Conservation (phyloP, 2,797 vertebrate species). For the Pangasius mekongensis region DNA sequence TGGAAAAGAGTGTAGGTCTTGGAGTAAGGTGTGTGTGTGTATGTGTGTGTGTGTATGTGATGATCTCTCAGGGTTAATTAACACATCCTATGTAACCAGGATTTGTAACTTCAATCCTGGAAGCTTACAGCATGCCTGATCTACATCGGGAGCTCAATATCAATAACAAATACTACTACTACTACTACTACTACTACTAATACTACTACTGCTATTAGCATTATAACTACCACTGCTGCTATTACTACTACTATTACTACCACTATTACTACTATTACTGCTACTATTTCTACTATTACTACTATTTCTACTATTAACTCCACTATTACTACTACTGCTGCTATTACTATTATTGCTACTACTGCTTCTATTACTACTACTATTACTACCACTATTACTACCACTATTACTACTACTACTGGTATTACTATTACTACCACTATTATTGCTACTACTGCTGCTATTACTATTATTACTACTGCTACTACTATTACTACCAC, state of each 20-base stretch:
- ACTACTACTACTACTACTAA: background rate
- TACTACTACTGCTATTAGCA: too few relatives aligned
- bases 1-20: background rate
- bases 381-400: background rate
- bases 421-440: background rate
- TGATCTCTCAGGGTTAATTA: background rate
- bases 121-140: background rate
- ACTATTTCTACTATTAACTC: background rate
- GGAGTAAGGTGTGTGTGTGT: too few relatives aligned
- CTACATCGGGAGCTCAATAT: background rate
- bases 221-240: too few relatives aligned
- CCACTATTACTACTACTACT: background rate
- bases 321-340: accelerated
- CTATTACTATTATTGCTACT: background rate
- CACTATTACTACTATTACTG: too few relatives aligned
- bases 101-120: background rate
- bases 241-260: too few relatives aligned
- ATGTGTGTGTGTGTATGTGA: background rate
- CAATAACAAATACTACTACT: background rate
- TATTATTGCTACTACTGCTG: background rate
- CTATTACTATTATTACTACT: background rate
- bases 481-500: background rate
- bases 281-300: too few relatives aligned
- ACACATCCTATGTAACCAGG: background rate
- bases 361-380: accelerated